phyloP scores from a whole-genome alignment of 1,140 invertebrate genomes.

The Monochamus saltuarius region DNA sequence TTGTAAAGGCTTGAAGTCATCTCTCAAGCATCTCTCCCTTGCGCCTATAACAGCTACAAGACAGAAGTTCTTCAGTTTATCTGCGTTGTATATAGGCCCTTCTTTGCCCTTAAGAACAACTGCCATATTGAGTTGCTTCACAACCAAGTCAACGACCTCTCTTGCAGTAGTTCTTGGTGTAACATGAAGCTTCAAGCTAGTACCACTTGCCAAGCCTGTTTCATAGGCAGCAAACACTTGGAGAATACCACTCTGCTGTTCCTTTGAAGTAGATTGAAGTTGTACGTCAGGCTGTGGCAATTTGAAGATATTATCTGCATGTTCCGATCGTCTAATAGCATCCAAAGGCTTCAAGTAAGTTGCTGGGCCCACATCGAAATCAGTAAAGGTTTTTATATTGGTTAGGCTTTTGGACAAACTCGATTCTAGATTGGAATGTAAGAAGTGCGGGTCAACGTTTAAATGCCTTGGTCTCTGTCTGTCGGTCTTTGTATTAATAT shows the following conservation, averaged over 20 bases:
- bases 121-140: constrained; percentile 92
- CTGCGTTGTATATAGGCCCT: constrained; percentile 80
- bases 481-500: constrained; percentile 56
- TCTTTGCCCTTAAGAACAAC: constrained; percentile 81
- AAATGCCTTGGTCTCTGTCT: constrained; percentile 38
- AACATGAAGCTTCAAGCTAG: constrained; percentile 89
- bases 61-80: constrained; percentile 84
- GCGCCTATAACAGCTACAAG: constrained; percentile 92
- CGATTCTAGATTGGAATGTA: constrained; percentile 45
- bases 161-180: constrained; percentile 85
- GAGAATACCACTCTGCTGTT: constrained; percentile 58
- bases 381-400: constrained; percentile 56
- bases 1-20: constrained; percentile 89
- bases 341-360: constrained; percentile 52
- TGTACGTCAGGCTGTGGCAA: constrained; percentile 29
- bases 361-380: constrained; percentile 48
- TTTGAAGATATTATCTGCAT: constrained; percentile 33
- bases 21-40: constrained; percentile 84
- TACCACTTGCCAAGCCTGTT: constrained; percentile 87
- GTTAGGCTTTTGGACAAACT: constrained; percentile 60
- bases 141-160: constrained; percentile 91
- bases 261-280: constrained; percentile 32
- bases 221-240: constrained; percentile 94
- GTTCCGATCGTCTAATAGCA: constrained; percentile 31
- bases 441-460: constrained; percentile 44